phyloP scores from a whole-genome alignment of 2,888 invertebrate genomes.

The Scaptomyza cyrtandrae region DNA sequence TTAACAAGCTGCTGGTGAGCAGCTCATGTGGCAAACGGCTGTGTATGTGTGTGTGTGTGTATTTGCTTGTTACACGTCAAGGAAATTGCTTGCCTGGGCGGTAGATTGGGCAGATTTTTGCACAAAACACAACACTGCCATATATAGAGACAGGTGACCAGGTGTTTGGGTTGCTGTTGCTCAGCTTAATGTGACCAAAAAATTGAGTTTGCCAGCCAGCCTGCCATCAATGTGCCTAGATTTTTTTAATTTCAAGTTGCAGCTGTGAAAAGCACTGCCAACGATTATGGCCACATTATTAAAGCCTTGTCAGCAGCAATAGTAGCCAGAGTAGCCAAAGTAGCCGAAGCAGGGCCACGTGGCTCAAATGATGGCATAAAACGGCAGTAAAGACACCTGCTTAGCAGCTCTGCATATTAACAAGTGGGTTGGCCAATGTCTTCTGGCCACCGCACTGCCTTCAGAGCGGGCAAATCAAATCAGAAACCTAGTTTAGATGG shows the following conservation, averaged over 20 bases:
- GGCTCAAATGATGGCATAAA: constrained; percentile 76
- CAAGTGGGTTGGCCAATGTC: constrained; percentile 47
- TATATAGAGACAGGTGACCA: background rate
- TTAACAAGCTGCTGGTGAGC: constrained; percentile 62
- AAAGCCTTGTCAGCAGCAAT: constrained; percentile 45
- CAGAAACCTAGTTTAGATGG: constrained; percentile 23
- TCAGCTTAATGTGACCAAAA: constrained; percentile 19
- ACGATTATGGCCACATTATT: constrained; percentile 55
- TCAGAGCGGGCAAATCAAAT: constrained; percentile 8
- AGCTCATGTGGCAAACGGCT: constrained; percentile 21
- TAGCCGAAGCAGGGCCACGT: constrained; percentile 39
- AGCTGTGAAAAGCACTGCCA: constrained; percentile 47
- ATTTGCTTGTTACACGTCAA: constrained; percentile 28
- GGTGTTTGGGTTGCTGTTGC: constrained; percentile 17
- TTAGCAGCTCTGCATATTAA: constrained; percentile 72
- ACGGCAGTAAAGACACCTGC: constrained; percentile 74
- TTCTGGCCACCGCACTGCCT: constrained; percentile 20
- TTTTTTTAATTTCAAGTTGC: constrained; percentile 51
- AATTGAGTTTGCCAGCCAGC: constrained; percentile 16
- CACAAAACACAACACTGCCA: constrained; percentile 23
- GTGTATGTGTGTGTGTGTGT: constrained; percentile 5
- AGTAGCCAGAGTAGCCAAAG: background rate
- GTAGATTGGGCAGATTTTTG: constrained; percentile 32
- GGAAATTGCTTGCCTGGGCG: constrained; percentile 35
- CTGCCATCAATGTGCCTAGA: constrained; percentile 31